Conservation (phyloP, 2,113 vertebrate genomes). For the Varanus komodoensis region DNA sequence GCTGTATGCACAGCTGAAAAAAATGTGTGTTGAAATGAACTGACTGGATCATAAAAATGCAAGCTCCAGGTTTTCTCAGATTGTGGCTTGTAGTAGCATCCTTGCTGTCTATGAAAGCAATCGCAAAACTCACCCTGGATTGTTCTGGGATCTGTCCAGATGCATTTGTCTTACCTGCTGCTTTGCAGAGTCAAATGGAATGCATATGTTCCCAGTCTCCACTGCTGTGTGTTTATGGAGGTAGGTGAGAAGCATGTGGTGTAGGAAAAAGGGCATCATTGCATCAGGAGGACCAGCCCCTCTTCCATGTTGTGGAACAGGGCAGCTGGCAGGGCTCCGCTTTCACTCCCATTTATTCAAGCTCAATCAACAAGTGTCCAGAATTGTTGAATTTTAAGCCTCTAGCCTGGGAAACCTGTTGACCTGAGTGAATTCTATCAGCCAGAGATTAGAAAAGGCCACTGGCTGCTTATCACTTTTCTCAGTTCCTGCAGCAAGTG, state of each 20-base stretch:
- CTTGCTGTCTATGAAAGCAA: too few species aligned
- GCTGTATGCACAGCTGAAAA: not conserved
- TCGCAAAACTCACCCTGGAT: too few species aligned
- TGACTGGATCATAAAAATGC: not conserved
- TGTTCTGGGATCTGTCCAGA: not conserved
- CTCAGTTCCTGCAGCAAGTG: slow-evolving; percentile 6
- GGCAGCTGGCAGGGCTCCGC: slow-evolving; percentile 4
- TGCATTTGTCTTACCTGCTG: not conserved
- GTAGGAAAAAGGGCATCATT: not conserved
- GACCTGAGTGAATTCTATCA: slow-evolving; percentile 47
- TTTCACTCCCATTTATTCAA: not conserved
- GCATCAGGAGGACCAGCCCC: not conserved
- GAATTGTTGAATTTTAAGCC: slow-evolving; percentile 46
- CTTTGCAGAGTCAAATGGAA: not conserved
- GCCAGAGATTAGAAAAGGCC: slow-evolving; percentile 50
- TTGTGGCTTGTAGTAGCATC: not conserved
- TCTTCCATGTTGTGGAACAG: not conserved
- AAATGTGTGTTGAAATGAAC: not conserved
- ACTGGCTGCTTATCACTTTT: slow-evolving; percentile 28
- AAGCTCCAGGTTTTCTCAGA: not conserved
- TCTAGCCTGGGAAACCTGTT: slow-evolving; percentile 44
- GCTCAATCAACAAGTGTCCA: slow-evolving; percentile 40
- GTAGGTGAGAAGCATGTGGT: too few species aligned
- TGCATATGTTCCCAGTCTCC: not conserved
- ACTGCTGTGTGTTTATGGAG: not conserved